phyloP scores from a whole-genome alignment of 2,797 vertebrate genomes.

The Coregonus ussuriensis region DNA sequence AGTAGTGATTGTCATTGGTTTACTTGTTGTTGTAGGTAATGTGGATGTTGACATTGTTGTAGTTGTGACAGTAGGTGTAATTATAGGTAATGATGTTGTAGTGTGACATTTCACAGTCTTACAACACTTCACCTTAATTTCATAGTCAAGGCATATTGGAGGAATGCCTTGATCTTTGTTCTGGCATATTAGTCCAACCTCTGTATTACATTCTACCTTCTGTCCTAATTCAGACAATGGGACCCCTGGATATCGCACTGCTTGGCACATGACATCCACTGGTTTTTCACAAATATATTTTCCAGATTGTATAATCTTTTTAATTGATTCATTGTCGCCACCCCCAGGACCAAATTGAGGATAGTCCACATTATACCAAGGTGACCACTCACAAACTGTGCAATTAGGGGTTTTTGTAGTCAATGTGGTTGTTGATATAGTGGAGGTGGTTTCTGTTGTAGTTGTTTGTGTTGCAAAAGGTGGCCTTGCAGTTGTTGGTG shows the following conservation, averaged over 20 bases:
- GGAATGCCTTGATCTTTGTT: slow-evolving; percentile 53
- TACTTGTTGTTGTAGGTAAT: not conserved
- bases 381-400: slow-evolving; percentile 54
- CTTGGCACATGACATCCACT: slow-evolving; percentile 52
- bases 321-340: slow-evolving; percentile 65
- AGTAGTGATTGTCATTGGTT: not conserved
- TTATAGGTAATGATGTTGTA: slow-evolving; percentile 7
- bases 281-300: slow-evolving; percentile 60
- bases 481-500: not conserved
- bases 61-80: not conserved
- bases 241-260: slow-evolving; percentile 33
- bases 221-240: slow-evolving; percentile 45
- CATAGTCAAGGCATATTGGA: slow-evolving; percentile 60
- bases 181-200: slow-evolving; percentile 54
- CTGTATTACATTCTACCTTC: slow-evolving; percentile 49
- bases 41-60: not conserved
- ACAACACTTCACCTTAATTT: slow-evolving; percentile 61
- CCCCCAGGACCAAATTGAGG: slow-evolving; percentile 48
- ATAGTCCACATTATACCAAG: slow-evolving; percentile 64
- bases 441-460: not conserved
- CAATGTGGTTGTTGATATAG: not conserved
- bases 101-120: slow-evolving; percentile 20
- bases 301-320: slow-evolving; percentile 44
- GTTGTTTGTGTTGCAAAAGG: not conserved
- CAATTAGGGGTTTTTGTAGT: slow-evolving; percentile 26